A percentile compares a stretch with the other conserved stretches of the same genome.
Evolutionary conservation across 1,140 invertebrate genomes (phyloP).

Genomic region (Tetraneura akinire): DNA sequence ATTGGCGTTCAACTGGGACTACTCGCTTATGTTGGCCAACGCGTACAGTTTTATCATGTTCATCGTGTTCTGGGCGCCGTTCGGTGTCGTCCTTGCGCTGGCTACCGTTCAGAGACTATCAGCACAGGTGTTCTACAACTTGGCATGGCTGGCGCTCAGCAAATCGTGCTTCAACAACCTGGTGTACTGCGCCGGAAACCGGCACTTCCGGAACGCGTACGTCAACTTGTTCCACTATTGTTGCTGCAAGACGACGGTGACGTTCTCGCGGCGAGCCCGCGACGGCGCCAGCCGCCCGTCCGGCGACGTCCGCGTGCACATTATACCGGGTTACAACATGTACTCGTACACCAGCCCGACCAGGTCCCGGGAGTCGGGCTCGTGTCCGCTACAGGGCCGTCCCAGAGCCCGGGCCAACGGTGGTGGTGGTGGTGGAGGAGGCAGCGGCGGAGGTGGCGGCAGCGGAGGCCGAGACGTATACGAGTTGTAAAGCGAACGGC

Average conservation of each 20-base stretch:
- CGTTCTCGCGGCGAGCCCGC: slow-evolving; percentile 68
- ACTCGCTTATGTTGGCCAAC: slow-evolving; percentile 67
- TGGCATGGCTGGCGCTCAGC: slow-evolving; percentile 69
- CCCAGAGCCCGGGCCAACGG: slow-evolving; percentile 53
- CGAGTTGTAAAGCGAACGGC: slow-evolving; percentile 33
- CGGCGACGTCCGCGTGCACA: slow-evolving; percentile 74
- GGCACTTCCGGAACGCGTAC: slow-evolving; percentile 74
- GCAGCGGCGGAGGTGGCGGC: slow-evolving; percentile 13
- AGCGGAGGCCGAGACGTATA: slow-evolving; percentile 48
- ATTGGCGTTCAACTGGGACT: slow-evolving; percentile 67
- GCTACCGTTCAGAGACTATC: slow-evolving; percentile 62
- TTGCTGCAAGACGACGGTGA: slow-evolving; percentile 78
- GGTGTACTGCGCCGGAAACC: slow-evolving; percentile 68
- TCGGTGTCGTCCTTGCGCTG: slow-evolving; percentile 63
- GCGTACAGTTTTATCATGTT: slow-evolving; percentile 68
- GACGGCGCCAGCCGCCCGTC: slow-evolving; percentile 63
- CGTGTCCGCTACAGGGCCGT: slow-evolving; percentile 36
- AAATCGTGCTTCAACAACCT: slow-evolving; percentile 72
- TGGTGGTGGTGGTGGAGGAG: not conserved
- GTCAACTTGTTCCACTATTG: slow-evolving; percentile 79
- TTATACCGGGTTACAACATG: slow-evolving; percentile 74
- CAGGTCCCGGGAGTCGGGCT: slow-evolving; percentile 53
- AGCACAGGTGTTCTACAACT: slow-evolving; percentile 65
- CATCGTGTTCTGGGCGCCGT: slow-evolving; percentile 70
- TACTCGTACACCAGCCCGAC: slow-evolving; percentile 69